These are phyloP conservation scores for Drosophila varians DNA, from an alignment of 1,140 invertebrate species.

Conservation along the genomic window DNA sequence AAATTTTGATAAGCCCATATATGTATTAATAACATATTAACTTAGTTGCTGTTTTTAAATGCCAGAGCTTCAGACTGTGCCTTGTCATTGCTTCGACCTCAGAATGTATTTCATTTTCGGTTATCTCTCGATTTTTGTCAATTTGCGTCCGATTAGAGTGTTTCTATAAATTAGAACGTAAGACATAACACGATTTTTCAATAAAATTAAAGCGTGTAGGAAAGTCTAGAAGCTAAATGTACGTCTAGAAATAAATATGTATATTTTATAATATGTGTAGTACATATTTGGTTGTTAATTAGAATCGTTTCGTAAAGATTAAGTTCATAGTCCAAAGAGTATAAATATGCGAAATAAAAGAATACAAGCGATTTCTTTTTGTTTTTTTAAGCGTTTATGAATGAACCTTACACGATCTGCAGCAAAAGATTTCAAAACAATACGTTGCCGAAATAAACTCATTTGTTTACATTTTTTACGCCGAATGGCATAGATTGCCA, in stretches of 20 bases:
- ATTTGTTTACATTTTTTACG: no score
- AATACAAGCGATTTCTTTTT: no score
- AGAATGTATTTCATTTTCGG: conserved; percentile 15
- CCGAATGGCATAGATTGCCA: no score
- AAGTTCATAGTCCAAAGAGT: neutral
- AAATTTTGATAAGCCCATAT: conserved; percentile 1
- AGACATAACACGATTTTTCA: conserved; percentile 5
- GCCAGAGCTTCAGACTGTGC: neutral
- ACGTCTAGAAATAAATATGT: neutral
- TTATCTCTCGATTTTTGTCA: conserved; percentile 19
- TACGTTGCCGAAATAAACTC: no score
- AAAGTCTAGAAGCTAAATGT: neutral
- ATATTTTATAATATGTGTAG: neutral
- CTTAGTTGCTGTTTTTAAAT: neutral
- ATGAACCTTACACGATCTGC: no score
- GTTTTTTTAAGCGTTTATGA: no score
- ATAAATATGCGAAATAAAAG: no score
- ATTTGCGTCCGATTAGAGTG: conserved; percentile 23
- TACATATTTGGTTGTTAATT: neutral
- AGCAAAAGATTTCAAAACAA: no score
- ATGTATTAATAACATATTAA: neutral
- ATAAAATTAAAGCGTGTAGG: neutral
- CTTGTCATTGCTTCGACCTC: conserved; percentile 50
- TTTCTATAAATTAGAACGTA: conserved; percentile 21
- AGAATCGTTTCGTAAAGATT: no score